A percentile compares a stretch with the other conserved stretches of the same genome.
phyloP scores from a whole-genome alignment of 2,113 vertebrate species.

The Ochotona princeps region DNA sequence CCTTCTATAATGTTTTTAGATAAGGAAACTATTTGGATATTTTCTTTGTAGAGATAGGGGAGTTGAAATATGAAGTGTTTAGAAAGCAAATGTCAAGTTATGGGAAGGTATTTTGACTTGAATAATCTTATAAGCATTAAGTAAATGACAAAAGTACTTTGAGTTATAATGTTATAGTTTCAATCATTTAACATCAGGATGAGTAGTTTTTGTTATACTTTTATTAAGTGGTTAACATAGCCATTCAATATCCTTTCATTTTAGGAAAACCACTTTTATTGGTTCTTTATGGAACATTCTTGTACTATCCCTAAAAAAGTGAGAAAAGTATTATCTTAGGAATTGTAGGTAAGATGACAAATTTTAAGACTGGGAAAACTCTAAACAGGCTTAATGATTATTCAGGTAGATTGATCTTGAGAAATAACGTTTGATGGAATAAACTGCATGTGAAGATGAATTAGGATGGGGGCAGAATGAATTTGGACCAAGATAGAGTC shows the following conservation, averaged over 20 bases:
- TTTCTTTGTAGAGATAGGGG: background rate
- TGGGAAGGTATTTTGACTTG: conserved; percentile 57
- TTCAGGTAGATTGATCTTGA: conserved; percentile 35
- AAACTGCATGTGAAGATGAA: background rate
- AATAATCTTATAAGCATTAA: conserved; percentile 62
- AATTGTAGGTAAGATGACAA: conserved; percentile 2
- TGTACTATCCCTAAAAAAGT: conserved; percentile 36
- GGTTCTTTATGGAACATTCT: conserved; percentile 63
- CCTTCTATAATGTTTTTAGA: conserved; percentile 59
- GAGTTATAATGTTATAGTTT: conserved; percentile 49
- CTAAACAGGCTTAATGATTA: conserved; percentile 14
- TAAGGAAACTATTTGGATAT: conserved; percentile 29
- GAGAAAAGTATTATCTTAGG: conserved; percentile 21
- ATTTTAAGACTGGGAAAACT: conserved; percentile 41
- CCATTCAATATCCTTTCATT: conserved; percentile 51
- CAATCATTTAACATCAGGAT: conserved; percentile 46
- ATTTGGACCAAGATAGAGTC: conserved; percentile 26
- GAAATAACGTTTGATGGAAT: conserved; percentile 51
- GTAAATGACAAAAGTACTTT: conserved; percentile 48
- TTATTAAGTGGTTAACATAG: conserved; percentile 55
- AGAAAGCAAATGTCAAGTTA: conserved; percentile 50
- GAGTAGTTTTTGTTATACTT: conserved; percentile 45
- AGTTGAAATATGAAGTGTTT: conserved; percentile 57
- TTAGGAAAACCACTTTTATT: conserved; percentile 49
- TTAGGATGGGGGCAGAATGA: conserved; percentile 9